Base-by-base conservation (phyloP, 2,113 vertebrate species). In the Limanda limanda region DNA sequence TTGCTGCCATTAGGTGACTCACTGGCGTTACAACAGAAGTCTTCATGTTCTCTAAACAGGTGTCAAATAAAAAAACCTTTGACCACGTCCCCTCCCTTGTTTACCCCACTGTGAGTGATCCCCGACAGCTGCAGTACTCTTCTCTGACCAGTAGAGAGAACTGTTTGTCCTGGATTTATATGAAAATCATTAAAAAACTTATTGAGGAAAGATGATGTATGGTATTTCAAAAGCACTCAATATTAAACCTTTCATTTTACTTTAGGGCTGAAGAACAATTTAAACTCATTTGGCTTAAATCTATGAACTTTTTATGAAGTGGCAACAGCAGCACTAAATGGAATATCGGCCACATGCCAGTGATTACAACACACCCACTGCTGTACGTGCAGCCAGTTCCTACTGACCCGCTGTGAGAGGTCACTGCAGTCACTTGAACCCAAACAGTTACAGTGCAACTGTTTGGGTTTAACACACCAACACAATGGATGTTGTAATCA, bases 1-100 rank as follows among this genome's bases (percentile, higher is more conserved):
- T 60, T 88, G 66, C 85, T 86, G 87, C 85, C 85, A 82, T 84
- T 64, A 40, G 76, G 81, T 81, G 89, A 79, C 79, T 72, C 35
- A 18, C 15, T 62, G 20, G 27, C 25, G 73, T 63, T 40, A 81
- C 58, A 74, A 35, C 57, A 81, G 20, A 25, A 10, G 9, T 42
- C 11, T 48, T 17, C 24, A 2, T 42, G 2, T 59, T 1, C n/a
- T 60, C 4, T 56, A 35, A 27, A 55, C 54, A 70, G n/a, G 9
- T 56, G 55, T 57, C 4, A 12, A 5, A n/a, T 24, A 12, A 7
- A 12, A 7, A n/a, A 23, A 52, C 51, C 18, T 66, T n/a, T 54
- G 17, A 68, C 45, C 15, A 27, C n/a, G 6, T 45, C 1, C 21
- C 15, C 13, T 15, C 13, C 14, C 13, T 27, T 47, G 27, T 31